Evolutionary conservation across 2,888 invertebrate genomes (phyloP), one percentile per base, ranked within the genome.

Genomic region (Cephalotes varians): DNA sequence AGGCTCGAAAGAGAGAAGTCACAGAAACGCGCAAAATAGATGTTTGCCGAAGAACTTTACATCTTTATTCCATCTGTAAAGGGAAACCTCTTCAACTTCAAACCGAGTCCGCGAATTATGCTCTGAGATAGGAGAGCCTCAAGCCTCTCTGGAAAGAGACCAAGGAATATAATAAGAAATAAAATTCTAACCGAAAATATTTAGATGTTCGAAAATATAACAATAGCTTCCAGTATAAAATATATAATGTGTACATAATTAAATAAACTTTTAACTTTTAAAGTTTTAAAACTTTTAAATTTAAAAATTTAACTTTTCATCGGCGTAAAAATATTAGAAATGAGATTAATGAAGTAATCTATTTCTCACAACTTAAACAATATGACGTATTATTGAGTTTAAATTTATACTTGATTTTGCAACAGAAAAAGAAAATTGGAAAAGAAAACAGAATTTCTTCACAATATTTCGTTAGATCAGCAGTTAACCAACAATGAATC

Each of bases 61-160:
- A 93, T 93, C 93, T 93, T 93, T 93, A 93, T 93, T 92, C 92
- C 93, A 93, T 93, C 93, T 93, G 93, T 89, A 93, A 93, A 93
- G 91, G 86, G 74, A 83, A 73, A 49, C 67, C 81, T 77, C 81
- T 86, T 80, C 87, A 77, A 65, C 83, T 71, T 81, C 69, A 83
- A 83, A 73, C 64, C 83, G 34, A 60, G 49, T 81, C 64, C 25
- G 62, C 79, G 80, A 90, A 90, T 91, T 89, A 90, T 89, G 87
- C 88, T 90, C 71, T 67, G 54, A 85, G 88, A 86, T 88, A 86
- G 84, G 40, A 47, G 44, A 65, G 47, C 69, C 15, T 40, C 65
- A 58, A 67, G n/a, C 58, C 34, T 25, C 37, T 60, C 69, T 81
- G 82, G 47, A 72, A 85, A 65, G 56, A 69, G 77, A 58, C 54